Evolutionary conservation across 2,113 vertebrate genomes (phyloP).

Genomic region (Orcinus orca): DNA sequence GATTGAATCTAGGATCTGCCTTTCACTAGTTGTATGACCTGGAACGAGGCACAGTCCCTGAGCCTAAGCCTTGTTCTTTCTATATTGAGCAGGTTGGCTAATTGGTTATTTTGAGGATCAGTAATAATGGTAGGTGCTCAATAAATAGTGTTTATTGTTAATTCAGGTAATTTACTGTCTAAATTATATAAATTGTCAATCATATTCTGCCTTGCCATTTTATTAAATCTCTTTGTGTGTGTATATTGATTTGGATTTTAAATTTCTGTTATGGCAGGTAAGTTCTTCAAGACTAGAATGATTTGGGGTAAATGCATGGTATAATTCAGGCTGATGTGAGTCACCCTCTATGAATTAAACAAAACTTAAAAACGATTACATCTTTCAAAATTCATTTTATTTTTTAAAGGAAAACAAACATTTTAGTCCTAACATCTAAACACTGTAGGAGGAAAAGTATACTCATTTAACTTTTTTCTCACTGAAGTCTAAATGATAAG

Average conservation of each 20-base stretch:
- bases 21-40: background rate
- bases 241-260: background rate
- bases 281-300: background rate
- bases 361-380: background rate
- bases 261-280: background rate
- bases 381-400: background rate
- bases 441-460: background rate
- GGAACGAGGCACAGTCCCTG: background rate
- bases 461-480: background rate
- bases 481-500: background rate
- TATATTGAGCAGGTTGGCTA: background rate
- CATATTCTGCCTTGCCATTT: background rate
- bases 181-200: background rate
- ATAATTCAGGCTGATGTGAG: background rate
- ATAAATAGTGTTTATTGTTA: background rate
- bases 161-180: background rate
- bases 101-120: background rate
- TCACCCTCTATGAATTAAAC: background rate
- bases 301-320: background rate
- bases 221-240: background rate
- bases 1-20: background rate
- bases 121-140: background rate
- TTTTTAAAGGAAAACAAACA: background rate
- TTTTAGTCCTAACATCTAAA: background rate
- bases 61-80: background rate